Conservation (phyloP, 2,113 vertebrate species). For the Ptilonorhynchus violaceus region DNA sequence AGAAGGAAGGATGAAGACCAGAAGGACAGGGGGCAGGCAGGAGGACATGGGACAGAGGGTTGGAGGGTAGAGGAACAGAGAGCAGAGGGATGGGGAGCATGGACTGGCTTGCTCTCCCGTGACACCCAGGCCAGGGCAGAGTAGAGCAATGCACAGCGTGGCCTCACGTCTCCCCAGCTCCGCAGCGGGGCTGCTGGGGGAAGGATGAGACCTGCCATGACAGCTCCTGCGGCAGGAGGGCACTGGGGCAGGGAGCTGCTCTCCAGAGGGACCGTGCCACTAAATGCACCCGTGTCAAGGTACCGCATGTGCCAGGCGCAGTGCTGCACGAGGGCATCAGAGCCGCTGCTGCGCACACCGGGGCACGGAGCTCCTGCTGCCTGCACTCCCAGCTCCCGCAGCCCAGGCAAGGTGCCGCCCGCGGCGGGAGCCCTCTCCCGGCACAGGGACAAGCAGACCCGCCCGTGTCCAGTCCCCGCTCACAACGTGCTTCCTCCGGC, state of each 20-base stretch:
- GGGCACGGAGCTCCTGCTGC: not conserved
- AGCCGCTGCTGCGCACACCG: fast-evolving
- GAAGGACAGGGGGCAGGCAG: not conserved
- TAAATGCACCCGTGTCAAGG: fast-evolving
- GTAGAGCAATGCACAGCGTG: fast-evolving
- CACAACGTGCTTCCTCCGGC: fast-evolving
- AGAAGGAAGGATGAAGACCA: not conserved
- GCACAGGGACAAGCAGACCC: fast-evolving
- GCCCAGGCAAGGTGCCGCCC: fast-evolving
- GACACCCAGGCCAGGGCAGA: not conserved
- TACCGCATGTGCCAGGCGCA: fast-evolving
- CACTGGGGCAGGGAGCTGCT: not conserved
- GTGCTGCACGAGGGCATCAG: fast-evolving
- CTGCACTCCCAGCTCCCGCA: fast-evolving
- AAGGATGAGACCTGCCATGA: not conserved
- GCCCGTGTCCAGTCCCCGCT: fast-evolving
- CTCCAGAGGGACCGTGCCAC: not conserved
- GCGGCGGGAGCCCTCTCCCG: fast-evolving
- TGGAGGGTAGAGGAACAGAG: not conserved
- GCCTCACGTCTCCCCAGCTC: not conserved
- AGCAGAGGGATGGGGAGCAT: not conserved
- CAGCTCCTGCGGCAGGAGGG: not conserved
- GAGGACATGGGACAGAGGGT: not conserved
- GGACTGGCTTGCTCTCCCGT: not conserved
- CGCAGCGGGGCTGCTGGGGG: fast-evolving